Percentiles rank a stretch among this genome's conserved stretches.
Conservation (phyloP, 2,888 invertebrate genomes). For the Leptarthrus brevirostris region DNA sequence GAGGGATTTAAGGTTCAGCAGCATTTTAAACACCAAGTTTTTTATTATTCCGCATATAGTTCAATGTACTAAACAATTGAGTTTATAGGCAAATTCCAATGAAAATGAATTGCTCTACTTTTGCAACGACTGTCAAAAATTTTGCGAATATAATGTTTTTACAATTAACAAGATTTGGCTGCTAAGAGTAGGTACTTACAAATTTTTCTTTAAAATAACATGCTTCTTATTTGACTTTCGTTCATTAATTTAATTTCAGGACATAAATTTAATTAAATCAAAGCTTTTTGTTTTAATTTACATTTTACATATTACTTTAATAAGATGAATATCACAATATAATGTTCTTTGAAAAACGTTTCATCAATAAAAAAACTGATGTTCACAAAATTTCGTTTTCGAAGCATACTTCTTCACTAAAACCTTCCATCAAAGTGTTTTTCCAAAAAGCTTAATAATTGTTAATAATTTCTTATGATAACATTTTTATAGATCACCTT, state of each 20-base stretch:
- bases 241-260: too few relatives aligned
- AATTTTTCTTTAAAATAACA: too few relatives aligned
- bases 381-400: not conserved
- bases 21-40: too few relatives aligned
- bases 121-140: not conserved
- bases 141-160: not conserved
- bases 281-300: not conserved
- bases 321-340: conserved; percentile 45
- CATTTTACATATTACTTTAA: not conserved
- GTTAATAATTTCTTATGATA: conserved; percentile 14
- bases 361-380: not conserved
- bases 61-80: too few relatives aligned
- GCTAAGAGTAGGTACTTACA: too few relatives aligned
- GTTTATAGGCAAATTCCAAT: too few relatives aligned
- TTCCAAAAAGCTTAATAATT: conserved; percentile 18
- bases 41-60: too few relatives aligned
- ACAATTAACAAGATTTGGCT: conserved; percentile 9
- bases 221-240: too few relatives aligned
- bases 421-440: conserved; percentile 11
- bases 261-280: too few relatives aligned
- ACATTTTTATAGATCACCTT: conserved; percentile 18
- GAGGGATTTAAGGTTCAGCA: too few relatives aligned
- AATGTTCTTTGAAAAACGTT: not conserved
- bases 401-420: conserved; percentile 38
- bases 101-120: too few relatives aligned